Evolutionary conservation across 2,797 vertebrate genomes (phyloP).

Genomic region (Sebastiscus albofasciatus): DNA sequence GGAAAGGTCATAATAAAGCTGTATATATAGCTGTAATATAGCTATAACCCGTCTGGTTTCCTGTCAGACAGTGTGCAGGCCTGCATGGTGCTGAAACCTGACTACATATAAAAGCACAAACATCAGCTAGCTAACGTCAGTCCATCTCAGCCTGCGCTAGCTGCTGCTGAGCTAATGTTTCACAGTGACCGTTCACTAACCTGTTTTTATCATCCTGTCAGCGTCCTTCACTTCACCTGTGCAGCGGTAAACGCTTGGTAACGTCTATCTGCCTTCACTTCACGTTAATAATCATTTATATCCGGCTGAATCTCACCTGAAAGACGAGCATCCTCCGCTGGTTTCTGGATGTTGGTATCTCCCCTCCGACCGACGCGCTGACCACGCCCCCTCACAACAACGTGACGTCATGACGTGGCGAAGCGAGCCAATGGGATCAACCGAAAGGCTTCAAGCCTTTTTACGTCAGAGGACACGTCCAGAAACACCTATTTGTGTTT

Average conservation of each 20-base stretch:
- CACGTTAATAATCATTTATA: neutral
- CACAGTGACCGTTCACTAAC: neutral
- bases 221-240: neutral
- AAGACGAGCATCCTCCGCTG: constrained; percentile 23
- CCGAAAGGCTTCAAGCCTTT: neutral
- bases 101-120: neutral
- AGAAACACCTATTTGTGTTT: neutral
- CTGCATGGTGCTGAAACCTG: neutral
- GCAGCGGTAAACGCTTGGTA: no score
- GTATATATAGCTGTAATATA: accelerated
- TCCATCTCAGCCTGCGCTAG: constrained; percentile 26
- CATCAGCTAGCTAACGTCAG: neutral
- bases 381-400: constrained; percentile 2
- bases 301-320: constrained; percentile 16
- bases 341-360: neutral
- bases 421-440: constrained; percentile 8
- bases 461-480: neutral
- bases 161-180: constrained; percentile 18
- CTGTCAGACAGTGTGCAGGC: neutral
- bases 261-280: neutral
- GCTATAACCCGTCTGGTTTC: neutral
- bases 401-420: constrained; percentile 32
- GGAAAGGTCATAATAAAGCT: accelerated
- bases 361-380: neutral
- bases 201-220: neutral